These are phyloP conservation scores for Parazoanthus swiftii DNA, from an alignment of 92 coral and sea anemone species.

Conservation along the genomic window DNA sequence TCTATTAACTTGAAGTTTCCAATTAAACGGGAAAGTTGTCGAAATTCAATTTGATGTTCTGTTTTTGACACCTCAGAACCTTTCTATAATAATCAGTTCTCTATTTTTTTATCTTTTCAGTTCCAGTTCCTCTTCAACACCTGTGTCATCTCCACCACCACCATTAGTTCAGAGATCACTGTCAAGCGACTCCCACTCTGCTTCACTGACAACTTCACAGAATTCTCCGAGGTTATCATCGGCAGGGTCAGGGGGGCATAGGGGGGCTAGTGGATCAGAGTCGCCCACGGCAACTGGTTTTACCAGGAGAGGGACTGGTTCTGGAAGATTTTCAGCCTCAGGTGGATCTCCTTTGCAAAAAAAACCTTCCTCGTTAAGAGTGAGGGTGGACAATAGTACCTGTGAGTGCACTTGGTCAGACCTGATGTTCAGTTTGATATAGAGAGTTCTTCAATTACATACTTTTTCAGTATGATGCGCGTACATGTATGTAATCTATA, in stretches of 20 bases:
- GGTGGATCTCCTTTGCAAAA: background rate
- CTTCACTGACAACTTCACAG: slow-evolving; percentile 16
- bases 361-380: slow-evolving; percentile 12
- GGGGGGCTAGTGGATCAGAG: background rate
- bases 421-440: too few relatives aligned
- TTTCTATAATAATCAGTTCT: background rate
- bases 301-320: slow-evolving; percentile 4
- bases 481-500: too few relatives aligned
- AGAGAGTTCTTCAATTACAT: too few relatives aligned
- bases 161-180: slow-evolving; percentile 21
- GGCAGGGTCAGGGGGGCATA: slow-evolving; percentile 1
- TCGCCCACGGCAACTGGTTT: slow-evolving; percentile 21
- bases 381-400: slow-evolving; percentile 20
- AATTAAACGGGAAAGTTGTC: too few relatives aligned
- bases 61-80: background rate
- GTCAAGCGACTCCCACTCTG: background rate
- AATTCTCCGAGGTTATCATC: background rate
- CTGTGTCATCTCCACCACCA: slow-evolving; percentile 2
- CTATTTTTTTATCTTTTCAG: background rate
- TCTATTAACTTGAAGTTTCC: too few relatives aligned
- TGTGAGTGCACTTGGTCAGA: background rate
- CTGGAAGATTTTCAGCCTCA: background rate
- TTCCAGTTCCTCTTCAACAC: slow-evolving; percentile 25
- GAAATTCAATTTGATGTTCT: too few relatives aligned
- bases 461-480: too few relatives aligned